A percentile compares a stretch with the other conserved stretches of the same genome.
These are phyloP conservation scores for Ptychochromis oligacanthus DNA, from an alignment of 2,113 vertebrate genomes.

Conservation along the genomic window DNA sequence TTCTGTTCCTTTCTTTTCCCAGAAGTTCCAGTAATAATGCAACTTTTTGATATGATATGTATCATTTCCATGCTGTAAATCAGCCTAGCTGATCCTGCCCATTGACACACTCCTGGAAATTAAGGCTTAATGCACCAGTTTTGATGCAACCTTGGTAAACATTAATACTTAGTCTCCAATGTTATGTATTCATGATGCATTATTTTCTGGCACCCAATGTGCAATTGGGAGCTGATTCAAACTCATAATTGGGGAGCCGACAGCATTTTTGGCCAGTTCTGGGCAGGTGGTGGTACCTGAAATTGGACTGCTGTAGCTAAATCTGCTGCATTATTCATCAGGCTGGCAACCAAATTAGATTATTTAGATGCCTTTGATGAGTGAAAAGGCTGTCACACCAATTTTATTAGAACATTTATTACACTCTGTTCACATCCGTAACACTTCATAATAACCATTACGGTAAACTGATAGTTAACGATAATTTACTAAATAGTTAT, in stretches of 20 bases:
- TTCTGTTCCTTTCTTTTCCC: too few species aligned
- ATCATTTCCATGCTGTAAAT: neutral
- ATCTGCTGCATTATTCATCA: neutral
- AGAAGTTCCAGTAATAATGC: too few species aligned
- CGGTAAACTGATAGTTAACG: neutral
- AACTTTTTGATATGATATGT: neutral
- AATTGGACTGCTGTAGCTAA: neutral
- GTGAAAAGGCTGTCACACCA: neutral
- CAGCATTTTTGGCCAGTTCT: neutral
- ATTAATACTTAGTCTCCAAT: neutral
- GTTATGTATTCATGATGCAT: neutral
- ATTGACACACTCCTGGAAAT: neutral
- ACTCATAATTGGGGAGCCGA: neutral
- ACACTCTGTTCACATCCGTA: neutral
- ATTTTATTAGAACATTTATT: neutral
- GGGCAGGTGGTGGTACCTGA: neutral
- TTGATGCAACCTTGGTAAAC: neutral
- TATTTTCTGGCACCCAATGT: neutral
- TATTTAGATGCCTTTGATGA: neutral
- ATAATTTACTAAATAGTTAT: neutral
- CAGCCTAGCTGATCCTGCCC: neutral
- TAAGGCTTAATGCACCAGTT: neutral
- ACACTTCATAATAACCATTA: neutral
- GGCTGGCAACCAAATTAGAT: neutral
- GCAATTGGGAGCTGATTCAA: neutral